phyloP scores from a whole-genome alignment of 2,113 vertebrate genomes.

The Corvus moneduloides region DNA sequence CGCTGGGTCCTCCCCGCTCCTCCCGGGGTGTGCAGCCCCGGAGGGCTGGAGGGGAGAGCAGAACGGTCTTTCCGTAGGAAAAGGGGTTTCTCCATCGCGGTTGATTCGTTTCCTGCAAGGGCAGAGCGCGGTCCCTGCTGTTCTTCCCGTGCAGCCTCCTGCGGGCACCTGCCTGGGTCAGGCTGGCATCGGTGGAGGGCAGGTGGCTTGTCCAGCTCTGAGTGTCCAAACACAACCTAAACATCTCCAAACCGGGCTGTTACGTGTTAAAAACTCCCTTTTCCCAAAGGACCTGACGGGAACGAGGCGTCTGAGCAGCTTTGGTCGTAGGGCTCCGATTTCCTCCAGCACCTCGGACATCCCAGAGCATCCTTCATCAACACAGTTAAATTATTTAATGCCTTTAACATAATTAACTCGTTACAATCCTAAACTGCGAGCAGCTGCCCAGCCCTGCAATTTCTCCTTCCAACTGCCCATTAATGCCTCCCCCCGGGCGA shows the following conservation, averaged over 20 bases:
- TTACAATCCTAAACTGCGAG: neutral
- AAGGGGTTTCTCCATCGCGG: accelerated
- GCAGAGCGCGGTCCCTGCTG: accelerated
- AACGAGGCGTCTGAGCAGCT: neutral
- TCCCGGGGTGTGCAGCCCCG: neutral
- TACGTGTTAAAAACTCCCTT: accelerated
- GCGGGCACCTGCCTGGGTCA: neutral
- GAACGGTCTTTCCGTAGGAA: accelerated
- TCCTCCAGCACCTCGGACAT: neutral
- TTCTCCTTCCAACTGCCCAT: neutral
- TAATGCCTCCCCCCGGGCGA: neutral
- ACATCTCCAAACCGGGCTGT: neutral
- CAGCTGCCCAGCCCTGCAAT: neutral
- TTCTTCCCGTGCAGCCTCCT: accelerated
- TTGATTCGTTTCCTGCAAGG: neutral
- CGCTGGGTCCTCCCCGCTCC: neutral
- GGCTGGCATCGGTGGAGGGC: neutral
- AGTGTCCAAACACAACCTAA: neutral
- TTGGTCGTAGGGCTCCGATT: accelerated
- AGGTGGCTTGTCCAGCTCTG: neutral
- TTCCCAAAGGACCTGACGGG: neutral
- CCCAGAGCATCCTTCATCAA: neutral
- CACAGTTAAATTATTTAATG: neutral
- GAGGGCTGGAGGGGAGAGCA: neutral
- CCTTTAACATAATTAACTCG: neutral